A percentile compares a stretch with the other conserved stretches of the same genome.
Conservation (phyloP, 1,140 invertebrate genomes). For the Magallana gigas region DNA sequence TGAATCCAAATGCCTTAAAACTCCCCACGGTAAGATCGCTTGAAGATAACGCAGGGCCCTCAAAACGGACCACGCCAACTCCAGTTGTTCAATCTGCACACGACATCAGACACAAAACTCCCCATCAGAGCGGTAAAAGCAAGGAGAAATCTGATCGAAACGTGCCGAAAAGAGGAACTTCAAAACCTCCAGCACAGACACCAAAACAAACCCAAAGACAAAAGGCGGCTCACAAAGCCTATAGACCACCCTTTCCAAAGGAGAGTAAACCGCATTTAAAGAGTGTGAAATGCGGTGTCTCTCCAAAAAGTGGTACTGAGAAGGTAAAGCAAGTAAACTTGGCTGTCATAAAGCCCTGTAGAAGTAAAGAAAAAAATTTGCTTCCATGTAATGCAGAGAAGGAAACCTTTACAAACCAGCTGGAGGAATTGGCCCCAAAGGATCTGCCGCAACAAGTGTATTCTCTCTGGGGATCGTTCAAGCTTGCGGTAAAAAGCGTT, state of each 20-base stretch:
- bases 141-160: not conserved
- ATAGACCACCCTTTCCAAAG: not conserved
- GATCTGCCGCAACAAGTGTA: not conserved
- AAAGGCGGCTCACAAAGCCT: not conserved
- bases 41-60: not conserved
- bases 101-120: not conserved
- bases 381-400: not conserved
- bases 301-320: not conserved
- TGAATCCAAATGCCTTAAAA: slow-evolving; percentile 31
- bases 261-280: not conserved
- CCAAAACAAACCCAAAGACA: not conserved
- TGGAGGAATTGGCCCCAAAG: not conserved
- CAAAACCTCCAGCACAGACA: not conserved
- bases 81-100: not conserved
- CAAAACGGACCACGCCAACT: not conserved
- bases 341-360: not conserved
- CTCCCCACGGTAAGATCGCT: not conserved
- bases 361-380: not conserved
- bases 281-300: not conserved
- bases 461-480: slow-evolving; percentile 11
- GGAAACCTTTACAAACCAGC: not conserved
- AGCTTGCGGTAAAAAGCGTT: not conserved
- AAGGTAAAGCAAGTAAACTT: not conserved
- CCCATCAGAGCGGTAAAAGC: not conserved
- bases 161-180: not conserved